phyloP scores from a whole-genome alignment of 2,113 vertebrate species.

The Clarias magur region DNA sequence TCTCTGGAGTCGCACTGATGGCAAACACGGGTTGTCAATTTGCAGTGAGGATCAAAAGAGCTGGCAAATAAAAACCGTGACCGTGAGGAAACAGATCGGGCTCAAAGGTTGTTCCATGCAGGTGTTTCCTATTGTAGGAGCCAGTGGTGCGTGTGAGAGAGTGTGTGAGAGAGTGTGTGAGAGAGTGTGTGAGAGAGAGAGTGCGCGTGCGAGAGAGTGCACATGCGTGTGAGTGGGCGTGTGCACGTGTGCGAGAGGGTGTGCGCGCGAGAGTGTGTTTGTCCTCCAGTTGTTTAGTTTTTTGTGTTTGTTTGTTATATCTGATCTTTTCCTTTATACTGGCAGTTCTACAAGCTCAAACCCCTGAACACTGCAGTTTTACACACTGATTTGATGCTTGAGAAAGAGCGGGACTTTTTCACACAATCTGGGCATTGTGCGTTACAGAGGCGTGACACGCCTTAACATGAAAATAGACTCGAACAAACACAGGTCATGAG shows the following conservation, averaged over 20 bases:
- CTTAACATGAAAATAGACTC: not conserved
- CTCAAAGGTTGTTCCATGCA: conserved; percentile 38
- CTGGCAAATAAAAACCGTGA: conserved; percentile 17
- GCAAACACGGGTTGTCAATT: conserved; percentile 21
- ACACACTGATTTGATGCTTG: too few relatives aligned
- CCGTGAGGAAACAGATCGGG: conserved; percentile 26
- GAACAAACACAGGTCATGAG: not conserved
- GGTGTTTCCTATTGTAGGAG: conserved; percentile 42
- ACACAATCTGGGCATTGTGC: not conserved
- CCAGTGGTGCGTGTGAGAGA: not conserved
- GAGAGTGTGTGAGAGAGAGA: not conserved
- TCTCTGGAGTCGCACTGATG: conserved; percentile 2
- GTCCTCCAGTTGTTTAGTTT: not conserved
- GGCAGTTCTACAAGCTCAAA: not conserved
- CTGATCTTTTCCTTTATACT: too few relatives aligned
- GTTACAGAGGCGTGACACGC: not conserved
- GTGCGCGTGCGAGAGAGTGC: not conserved
- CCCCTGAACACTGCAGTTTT: too few relatives aligned
- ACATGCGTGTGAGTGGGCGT: not conserved
- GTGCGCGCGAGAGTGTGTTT: not conserved
- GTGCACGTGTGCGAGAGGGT: not conserved
- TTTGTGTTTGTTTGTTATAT: not conserved
- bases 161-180: not conserved
- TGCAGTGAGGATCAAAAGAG: conserved; percentile 33
- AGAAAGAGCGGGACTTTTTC: too few relatives aligned